These are phyloP conservation scores for Dysdera silvatica DNA, from an alignment of 1,140 invertebrate genomes.

Conservation along the genomic window DNA sequence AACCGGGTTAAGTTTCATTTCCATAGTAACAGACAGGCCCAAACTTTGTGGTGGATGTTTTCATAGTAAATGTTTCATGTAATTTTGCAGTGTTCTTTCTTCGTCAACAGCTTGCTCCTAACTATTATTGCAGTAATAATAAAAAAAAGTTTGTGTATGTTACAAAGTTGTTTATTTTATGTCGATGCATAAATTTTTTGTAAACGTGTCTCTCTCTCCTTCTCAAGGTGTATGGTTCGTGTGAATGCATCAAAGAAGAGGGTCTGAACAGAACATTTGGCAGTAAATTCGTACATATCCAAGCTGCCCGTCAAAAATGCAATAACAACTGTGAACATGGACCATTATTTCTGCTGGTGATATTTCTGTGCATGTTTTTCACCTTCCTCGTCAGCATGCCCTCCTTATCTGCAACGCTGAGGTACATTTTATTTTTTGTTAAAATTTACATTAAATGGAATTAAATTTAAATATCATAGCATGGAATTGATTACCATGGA, in stretches of 20 bases:
- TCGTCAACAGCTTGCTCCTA: no score
- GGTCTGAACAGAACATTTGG: constrained; percentile 12
- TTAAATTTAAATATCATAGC: no score
- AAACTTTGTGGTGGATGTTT: no score
- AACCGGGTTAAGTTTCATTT: no score
- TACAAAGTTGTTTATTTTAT: not conserved
- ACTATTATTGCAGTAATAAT: not conserved
- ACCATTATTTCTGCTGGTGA: constrained; percentile 57
- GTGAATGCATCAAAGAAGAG: constrained; percentile 7
- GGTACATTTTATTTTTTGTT: constrained; percentile 51
- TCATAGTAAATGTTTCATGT: no score
- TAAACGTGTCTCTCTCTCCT: not conserved
- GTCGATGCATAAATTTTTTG: not conserved
- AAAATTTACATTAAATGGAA: no score
- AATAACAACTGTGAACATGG: constrained; percentile 55
- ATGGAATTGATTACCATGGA: no score
- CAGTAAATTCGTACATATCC: constrained; percentile 22
- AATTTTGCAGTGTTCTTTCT: no score
- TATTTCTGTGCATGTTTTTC: constrained; percentile 65
- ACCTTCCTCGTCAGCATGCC: constrained; percentile 71
- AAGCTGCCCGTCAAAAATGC: constrained; percentile 58
- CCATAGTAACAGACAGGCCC: no score
- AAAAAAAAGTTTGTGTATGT: not conserved
- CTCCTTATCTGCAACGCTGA: constrained; percentile 62
- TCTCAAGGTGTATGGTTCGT: constrained; percentile 33